These are phyloP conservation scores for Streptopelia turtur DNA, from an alignment of 2,797 vertebrate species.

Conservation along the genomic window DNA sequence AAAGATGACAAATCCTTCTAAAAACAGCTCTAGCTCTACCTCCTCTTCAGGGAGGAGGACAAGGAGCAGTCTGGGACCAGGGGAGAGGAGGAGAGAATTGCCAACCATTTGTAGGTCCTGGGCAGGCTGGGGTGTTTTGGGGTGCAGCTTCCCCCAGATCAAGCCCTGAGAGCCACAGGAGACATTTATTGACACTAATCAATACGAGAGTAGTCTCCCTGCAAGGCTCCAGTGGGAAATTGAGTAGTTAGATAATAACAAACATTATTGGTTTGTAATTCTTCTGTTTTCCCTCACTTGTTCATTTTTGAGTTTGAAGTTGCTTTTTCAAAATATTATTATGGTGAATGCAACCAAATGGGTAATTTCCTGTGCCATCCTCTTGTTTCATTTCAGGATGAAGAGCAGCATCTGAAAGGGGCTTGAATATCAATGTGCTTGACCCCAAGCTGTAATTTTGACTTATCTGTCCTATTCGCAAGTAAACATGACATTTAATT, in stretches of 20 bases:
- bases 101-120: rapidly evolving
- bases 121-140: background rate
- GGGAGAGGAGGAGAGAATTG: background rate
- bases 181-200: background rate
- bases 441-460: background rate
- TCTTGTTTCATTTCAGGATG: background rate
- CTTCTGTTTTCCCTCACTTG: background rate
- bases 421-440: background rate
- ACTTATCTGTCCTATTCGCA: background rate
- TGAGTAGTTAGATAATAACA: background rate
- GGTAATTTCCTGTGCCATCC: background rate
- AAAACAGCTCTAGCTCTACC: background rate
- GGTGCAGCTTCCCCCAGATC: rapidly evolving
- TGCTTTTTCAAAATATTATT: background rate
- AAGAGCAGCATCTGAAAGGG: background rate
- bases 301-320: background rate
- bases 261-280: background rate
- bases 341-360: background rate
- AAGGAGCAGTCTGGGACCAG: background rate
- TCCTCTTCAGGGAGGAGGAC: background rate
- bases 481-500: slow-evolving; percentile 2
- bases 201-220: background rate
- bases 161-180: rapidly evolving
- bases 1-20: background rate
- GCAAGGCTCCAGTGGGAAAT: background rate